These are phyloP conservation scores for Solenopsis fugax DNA, from an alignment of 1,140 invertebrate genomes.

Conservation along the genomic window DNA sequence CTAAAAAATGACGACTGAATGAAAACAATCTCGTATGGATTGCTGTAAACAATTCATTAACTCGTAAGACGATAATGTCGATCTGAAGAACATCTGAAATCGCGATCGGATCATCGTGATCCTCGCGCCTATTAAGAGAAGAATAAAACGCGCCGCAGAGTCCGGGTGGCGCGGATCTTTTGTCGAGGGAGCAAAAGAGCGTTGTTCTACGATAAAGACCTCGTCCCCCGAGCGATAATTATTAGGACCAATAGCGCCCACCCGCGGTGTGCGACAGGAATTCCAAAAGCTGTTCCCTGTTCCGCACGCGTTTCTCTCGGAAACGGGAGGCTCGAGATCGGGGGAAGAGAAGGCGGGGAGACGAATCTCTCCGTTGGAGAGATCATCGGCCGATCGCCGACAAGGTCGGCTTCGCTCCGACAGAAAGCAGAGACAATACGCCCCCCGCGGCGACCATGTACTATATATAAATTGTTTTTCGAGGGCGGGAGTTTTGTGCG, in stretches of 20 bases:
- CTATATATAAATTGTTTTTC: slow-evolving; percentile 84
- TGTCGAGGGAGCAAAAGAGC: neutral
- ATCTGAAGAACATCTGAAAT: neutral
- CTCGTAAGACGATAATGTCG: neutral
- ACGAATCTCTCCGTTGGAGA: slow-evolving; percentile 7
- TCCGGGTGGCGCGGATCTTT: neutral
- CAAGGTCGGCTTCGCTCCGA: slow-evolving; percentile 74
- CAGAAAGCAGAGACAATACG: slow-evolving; percentile 79
- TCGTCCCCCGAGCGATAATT: slow-evolving; percentile 82
- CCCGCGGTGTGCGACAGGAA: slow-evolving; percentile 83
- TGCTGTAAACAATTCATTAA: neutral
- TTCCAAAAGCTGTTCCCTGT: slow-evolving; percentile 84
- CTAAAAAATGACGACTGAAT: neutral
- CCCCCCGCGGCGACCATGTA: slow-evolving; percentile 74
- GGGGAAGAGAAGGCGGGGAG: slow-evolving; percentile 63
- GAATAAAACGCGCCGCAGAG: neutral
- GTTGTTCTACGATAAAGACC: slow-evolving; percentile 73
- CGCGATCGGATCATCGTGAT: neutral
- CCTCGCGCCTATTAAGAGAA: neutral
- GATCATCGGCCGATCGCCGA: slow-evolving; percentile 41
- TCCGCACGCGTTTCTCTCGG: slow-evolving; percentile 79
- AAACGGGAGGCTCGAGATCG: slow-evolving; percentile 61
- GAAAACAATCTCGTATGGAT: neutral
- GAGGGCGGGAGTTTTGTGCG: slow-evolving; percentile 38
- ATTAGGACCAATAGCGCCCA: slow-evolving; percentile 79